Percentiles rank a stretch among this genome's conserved stretches.
phyloP scores from a whole-genome alignment of 2,888 invertebrate species.

The Leptopilina drosophilae region DNA sequence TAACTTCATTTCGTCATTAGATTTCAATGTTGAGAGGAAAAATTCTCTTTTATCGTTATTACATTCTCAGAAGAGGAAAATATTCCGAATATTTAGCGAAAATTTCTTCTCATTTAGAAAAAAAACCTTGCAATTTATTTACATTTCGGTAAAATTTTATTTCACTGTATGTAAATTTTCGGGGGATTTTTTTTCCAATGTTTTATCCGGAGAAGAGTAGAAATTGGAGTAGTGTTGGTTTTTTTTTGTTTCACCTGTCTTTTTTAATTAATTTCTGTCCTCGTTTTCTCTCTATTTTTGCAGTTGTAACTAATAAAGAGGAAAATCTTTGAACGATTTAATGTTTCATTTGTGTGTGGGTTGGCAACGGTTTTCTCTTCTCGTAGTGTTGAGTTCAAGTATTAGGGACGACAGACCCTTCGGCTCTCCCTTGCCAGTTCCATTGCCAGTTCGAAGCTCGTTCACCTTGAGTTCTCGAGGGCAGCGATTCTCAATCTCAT shows the following conservation, averaged over 20 bases:
- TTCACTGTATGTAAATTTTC: no score
- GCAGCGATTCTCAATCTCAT: slow-evolving; percentile 53
- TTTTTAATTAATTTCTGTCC: not conserved
- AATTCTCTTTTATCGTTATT: no score
- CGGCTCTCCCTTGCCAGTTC: slow-evolving; percentile 59
- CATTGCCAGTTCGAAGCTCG: slow-evolving; percentile 74
- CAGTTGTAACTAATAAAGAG: not conserved
- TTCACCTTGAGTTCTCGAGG: slow-evolving; percentile 74
- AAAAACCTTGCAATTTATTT: no score
- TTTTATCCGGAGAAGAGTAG: no score
- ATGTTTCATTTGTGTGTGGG: slow-evolving; percentile 36
- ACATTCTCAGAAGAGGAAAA: no score
- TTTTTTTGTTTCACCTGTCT: not conserved
- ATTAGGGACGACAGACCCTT: slow-evolving; percentile 68
- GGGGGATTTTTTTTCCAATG: no score
- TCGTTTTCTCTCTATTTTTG: not conserved
- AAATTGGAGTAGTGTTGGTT: no score
- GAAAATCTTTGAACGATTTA: slow-evolving; percentile 20
- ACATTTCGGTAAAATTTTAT: no score
- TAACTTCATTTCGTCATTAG: not conserved
- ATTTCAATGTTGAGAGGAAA: no score
- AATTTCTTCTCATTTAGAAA: no score
- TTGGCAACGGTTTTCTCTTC: slow-evolving; percentile 35
- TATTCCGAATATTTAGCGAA: no score
- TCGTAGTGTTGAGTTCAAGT: slow-evolving; percentile 48